Conservation (phyloP, 2,888 invertebrate species). For the Pyrrhosoma nymphula region DNA sequence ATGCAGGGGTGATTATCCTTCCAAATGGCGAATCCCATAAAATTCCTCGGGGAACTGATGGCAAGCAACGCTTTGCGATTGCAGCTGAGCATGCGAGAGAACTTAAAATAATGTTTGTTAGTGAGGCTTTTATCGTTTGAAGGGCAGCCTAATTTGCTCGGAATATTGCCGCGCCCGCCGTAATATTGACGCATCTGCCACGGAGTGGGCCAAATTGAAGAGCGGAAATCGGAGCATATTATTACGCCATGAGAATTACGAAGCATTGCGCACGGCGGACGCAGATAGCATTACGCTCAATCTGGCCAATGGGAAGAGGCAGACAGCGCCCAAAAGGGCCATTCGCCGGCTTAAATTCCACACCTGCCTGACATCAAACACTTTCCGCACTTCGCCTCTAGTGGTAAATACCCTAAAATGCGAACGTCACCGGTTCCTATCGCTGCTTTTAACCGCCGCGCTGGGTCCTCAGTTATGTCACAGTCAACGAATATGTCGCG, state of each 20-base stretch:
- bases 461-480: not conserved
- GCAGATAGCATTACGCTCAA: constrained; percentile 28
- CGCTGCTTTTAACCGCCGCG: not conserved
- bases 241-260: constrained; percentile 20
- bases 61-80: not conserved
- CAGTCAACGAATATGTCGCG: not conserved
- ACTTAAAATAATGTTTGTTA: constrained; percentile 11
- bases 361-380: constrained; percentile 28
- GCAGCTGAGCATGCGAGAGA: not conserved
- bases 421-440: not conserved
- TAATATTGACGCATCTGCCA: constrained; percentile 27
- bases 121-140: not conserved
- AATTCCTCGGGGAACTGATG: not conserved
- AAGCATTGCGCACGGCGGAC: not conserved
- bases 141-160: not conserved
- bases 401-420: not conserved
- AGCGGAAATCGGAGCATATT: constrained; percentile 12
- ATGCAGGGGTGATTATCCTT: not conserved
- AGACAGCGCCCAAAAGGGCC: not conserved
- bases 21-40: not conserved
- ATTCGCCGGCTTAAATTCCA: constrained; percentile 9
- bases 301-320: not conserved
- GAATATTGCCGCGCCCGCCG: not conserved
- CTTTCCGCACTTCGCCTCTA: not conserved
- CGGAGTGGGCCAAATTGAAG: not conserved